Evolutionary conservation across 2,113 vertebrate species (phyloP).

Genomic region (Danio rerio): DNA sequence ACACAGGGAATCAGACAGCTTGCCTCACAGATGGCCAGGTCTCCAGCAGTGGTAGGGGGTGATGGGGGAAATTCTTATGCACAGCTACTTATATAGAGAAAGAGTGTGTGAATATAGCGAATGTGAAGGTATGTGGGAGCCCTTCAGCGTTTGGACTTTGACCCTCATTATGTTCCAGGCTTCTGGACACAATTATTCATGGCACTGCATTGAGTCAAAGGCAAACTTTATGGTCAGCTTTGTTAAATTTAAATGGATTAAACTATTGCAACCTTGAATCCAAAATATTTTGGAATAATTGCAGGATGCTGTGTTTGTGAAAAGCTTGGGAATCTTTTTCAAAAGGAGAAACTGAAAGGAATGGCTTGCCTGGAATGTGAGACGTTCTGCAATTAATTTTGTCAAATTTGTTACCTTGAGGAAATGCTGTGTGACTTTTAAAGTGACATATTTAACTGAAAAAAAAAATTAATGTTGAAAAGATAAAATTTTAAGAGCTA

Average conservation of each 20-base stretch:
- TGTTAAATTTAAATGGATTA: neutral
- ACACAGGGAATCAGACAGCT: constrained; percentile 51
- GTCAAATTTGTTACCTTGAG: neutral
- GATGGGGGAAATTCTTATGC: constrained; percentile 47
- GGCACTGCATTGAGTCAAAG: neutral
- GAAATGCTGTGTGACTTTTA: neutral
- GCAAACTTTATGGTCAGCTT: neutral
- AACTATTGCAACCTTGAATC: neutral
- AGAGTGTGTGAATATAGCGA: neutral
- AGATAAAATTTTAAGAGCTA: neutral
- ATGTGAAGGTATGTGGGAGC: constrained; percentile 25
- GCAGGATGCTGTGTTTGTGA: neutral
- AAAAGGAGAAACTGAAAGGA: neutral
- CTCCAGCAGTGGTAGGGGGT: constrained; percentile 5
- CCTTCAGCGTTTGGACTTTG: constrained; percentile 21
- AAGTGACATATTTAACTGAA: neutral
- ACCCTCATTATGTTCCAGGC: constrained; percentile 13
- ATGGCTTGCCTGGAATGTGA: constrained; percentile 22
- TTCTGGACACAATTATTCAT: constrained; percentile 29
- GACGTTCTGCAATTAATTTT: neutral
- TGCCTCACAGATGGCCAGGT: constrained; percentile 61
- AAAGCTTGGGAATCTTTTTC: neutral
- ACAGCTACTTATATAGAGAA: constrained; percentile 36
- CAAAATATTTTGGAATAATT: neutral
- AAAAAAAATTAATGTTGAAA: neutral